Base-by-base conservation (phyloP, 2,797 vertebrate genomes). In the Pseudopleuronectes americanus region DNA sequence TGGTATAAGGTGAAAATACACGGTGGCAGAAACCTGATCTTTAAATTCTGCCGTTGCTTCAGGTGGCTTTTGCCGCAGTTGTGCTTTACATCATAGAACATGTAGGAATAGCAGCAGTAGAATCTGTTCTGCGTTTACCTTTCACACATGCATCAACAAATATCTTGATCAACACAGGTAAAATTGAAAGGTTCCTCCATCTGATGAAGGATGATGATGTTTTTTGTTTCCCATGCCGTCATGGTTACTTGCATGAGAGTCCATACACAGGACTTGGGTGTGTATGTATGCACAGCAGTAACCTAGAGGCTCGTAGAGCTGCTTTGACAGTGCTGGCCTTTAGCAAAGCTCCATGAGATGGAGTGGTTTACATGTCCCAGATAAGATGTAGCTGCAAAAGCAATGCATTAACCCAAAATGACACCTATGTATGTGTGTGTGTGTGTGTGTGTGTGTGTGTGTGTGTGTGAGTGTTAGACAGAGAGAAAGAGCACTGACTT, bases 261-360 rank as follows among this genome's bases (percentile, higher is more conserved):
- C 49, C 45, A 23, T 13, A 23, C 7, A 45, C 19, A 36, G 68
- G 60, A 33, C 28, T 64, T 71, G 33, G 60, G 65, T 49, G 61
- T 67, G 68, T 33, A 22, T 57, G 8, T 24, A 56, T 60, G 41
- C 61, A 33, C 63, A 57, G 68, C 75, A 36, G 72, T 83, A 84
- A 81, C 68, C 53, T 57, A 22, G 64, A 75, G 57, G 78, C 71
- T 67, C 12, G 2, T 41, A 48, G 55, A 85, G 71, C 65, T 33
- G 59, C 64, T 45, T 56, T 76, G 84, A 86, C 80, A 74, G 82
- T 24, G 52, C 58, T 90, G 86, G 74, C 83, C 84, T 90, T 87
- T 83, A 68, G 71, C 61, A 64, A 79, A 79, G 57, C 78, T 78
- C 38, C 52, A 57, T 73, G 73, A 84, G 76, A 88, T 83, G 72